Base-by-base conservation (phyloP, 2,113 vertebrate species). In the Indicator maculatus region DNA sequence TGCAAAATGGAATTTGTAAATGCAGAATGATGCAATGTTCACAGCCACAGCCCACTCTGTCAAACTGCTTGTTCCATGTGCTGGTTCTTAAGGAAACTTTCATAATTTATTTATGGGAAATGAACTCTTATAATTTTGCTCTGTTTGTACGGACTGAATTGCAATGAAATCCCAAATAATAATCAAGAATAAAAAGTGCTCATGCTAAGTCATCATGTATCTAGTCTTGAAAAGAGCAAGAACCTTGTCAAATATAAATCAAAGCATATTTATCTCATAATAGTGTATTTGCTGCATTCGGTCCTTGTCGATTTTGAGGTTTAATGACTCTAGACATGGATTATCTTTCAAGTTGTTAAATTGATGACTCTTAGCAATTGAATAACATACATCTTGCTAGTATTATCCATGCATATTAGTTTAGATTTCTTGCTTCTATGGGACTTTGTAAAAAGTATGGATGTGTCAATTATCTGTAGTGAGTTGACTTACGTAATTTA, bases 201-300 rank as follows among this genome's bases (percentile, higher is more conserved):
- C 47, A 71, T 71, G 69, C 33, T 59, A 85, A 88, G 38, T 80
- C 47, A 71, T 89, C 19, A 69, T 12, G 18, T 77, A 74, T 33
- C 23, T 60, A 58, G 28, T 58, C 79, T 86, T 58, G 69, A 76
- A 91, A 88, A 93, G 58, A 96, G 90, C 70, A 95, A 95, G 74
- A 89, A 84, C 19, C 14, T 39, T 83, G 81, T 84, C 89, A 93
- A 87, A 79, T 85, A 33, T 9, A 94, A 93, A 58, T 81, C 92
- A 86, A 74, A 88, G 33, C 21, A 10, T 79, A 47, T 92, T 90
- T 92, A 17, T 82, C 41, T 83, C 64, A 83, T 60, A 91, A 72
- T 44, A 88, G 31, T 73, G 39, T 90, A 44, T 76, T 90, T 90
- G 6, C 59, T 89, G 28, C 45, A 47, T 67, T 90, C 66, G 63